phyloP scores from a whole-genome alignment of 2,888 invertebrate genomes.

The Himalopsyche tibetana region DNA sequence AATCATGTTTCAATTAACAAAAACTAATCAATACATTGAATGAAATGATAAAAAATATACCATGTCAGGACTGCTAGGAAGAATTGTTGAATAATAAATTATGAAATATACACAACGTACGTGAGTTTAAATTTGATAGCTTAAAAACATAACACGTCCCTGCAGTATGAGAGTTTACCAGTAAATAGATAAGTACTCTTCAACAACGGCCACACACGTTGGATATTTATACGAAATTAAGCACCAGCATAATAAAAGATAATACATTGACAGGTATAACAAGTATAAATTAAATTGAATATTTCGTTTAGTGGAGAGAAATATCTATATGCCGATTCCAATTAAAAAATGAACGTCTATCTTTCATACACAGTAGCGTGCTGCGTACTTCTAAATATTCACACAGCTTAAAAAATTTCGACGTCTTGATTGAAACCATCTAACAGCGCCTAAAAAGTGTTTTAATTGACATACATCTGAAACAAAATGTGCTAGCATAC shows the following conservation, averaged over 20 bases:
- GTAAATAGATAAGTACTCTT: conserved; percentile 39
- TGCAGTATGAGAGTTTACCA: conserved; percentile 21
- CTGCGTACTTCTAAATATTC: too few species aligned
- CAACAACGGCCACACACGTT: conserved; percentile 62
- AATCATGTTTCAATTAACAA: too few species aligned
- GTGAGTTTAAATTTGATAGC: conserved; percentile 51
- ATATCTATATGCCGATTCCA: conserved; percentile 55
- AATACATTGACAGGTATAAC: conserved; percentile 63
- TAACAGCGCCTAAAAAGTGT: too few species aligned
- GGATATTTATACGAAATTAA: conserved; percentile 60
- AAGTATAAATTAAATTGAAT: conserved; percentile 64
- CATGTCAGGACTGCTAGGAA: too few species aligned
- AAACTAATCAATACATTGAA: too few species aligned
- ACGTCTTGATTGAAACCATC: too few species aligned
- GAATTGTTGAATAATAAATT: conserved; percentile 41
- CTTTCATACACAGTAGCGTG: conserved; percentile 11
- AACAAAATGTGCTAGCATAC: too few species aligned
- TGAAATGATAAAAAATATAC: too few species aligned
- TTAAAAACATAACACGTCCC: conserved; percentile 51
- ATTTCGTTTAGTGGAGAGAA: conserved; percentile 54
- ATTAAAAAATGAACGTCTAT: conserved; percentile 59
- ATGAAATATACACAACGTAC: conserved; percentile 37
- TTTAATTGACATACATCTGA: too few species aligned
- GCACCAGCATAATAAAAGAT: conserved; percentile 63
- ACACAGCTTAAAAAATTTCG: too few species aligned